Evolutionary conservation across 2,797 vertebrate species (phyloP).

Genomic region (Anabas testudineus): DNA sequence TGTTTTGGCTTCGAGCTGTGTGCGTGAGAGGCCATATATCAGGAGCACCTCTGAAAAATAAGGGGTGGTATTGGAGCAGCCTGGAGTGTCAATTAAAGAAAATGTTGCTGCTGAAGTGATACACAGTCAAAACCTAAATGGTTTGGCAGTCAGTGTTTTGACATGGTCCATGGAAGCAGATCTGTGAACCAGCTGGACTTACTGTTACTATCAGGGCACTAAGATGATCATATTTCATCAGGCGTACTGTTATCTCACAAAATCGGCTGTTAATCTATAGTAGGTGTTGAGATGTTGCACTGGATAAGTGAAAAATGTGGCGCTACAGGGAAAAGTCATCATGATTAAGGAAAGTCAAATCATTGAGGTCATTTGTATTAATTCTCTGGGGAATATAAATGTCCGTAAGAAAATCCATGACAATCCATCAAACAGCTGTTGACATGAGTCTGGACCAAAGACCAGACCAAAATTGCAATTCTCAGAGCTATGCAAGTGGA

Average conservation of each 20-base stretch:
- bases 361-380: background rate
- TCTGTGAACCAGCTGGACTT: background rate
- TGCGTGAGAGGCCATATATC: conserved; percentile 50
- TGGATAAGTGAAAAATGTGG: background rate
- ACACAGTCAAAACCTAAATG: background rate
- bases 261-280: background rate
- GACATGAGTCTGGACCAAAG: background rate
- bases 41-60: conserved; percentile 39
- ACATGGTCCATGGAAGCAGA: background rate
- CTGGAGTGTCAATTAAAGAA: conserved; percentile 26
- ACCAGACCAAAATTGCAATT: no score
- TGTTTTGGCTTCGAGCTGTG: conserved; percentile 48
- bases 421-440: background rate
- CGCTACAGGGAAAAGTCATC: background rate
- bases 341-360: background rate
- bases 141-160: background rate
- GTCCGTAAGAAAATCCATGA: background rate
- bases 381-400: background rate
- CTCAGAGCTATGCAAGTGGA: no score
- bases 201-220: background rate
- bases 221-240: background rate
- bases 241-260: background rate
- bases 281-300: no score
- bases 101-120: conserved; percentile 27
- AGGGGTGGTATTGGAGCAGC: conserved; percentile 16